Percentiles rank a stretch among this genome's conserved stretches.
These are phyloP conservation scores for Blastobasis lacticolella DNA, from an alignment of 2,888 invertebrate species.

Conservation along the genomic window DNA sequence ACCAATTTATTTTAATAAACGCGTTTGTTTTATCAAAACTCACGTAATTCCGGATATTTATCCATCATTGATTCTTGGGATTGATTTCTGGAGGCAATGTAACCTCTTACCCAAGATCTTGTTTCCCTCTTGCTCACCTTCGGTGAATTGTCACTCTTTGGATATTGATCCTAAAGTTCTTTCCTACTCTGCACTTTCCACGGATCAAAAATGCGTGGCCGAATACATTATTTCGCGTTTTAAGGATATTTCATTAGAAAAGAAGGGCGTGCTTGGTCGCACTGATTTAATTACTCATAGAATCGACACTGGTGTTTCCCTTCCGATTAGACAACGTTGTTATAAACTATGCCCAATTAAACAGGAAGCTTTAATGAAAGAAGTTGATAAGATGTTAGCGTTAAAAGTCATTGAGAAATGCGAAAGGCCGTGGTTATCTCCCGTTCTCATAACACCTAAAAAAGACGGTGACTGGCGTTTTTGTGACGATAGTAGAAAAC, in stretches of 20 bases:
- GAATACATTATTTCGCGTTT: conserved; percentile 11
- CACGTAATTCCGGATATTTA: conserved; percentile 10
- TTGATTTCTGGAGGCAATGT: conserved; percentile 15
- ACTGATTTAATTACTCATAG: no score
- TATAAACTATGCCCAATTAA: conserved; percentile 20
- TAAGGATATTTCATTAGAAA: conserved; percentile 13
- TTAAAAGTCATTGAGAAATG: neutral
- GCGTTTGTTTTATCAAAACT: no score
- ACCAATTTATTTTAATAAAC: conserved; percentile 8
- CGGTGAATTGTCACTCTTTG: neutral
- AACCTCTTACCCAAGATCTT: conserved; percentile 8
- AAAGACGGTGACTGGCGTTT: conserved; percentile 5
- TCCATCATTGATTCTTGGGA: conserved; percentile 11
- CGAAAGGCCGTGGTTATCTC: conserved; percentile 2
- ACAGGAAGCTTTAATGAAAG: conserved; percentile 4
- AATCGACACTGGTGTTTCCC: conserved; percentile 16
- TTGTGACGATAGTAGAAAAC: conserved; percentile 9
- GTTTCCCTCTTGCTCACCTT: neutral
- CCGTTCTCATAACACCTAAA: conserved; percentile 8
- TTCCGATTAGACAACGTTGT: conserved; percentile 18
- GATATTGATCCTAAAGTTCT: no score
- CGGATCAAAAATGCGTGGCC: conserved; percentile 4
- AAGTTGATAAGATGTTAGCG: conserved; percentile 1
- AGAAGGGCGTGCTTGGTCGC: conserved; percentile 13
- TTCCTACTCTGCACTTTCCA: neutral